A percentile compares a stretch with the other conserved stretches of the same genome.
Conservation (phyloP, 2,797 vertebrate genomes). For the Pterois miles region DNA sequence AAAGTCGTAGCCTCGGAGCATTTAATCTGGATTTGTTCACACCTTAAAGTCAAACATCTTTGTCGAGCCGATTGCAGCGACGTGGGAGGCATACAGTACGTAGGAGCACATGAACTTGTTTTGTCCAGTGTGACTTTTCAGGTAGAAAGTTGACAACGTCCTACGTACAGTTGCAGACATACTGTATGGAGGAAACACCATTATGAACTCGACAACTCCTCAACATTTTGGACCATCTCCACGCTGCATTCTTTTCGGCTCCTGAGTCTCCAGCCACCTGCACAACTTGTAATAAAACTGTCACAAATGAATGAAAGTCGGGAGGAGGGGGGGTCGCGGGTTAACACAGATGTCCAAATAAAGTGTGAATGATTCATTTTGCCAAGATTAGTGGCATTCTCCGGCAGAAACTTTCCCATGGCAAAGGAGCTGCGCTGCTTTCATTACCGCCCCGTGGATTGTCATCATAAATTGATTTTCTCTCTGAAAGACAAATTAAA, state of each 20-base stretch:
- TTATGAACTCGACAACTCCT: constrained; percentile 46
- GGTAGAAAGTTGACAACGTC: not conserved
- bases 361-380: constrained; percentile 90
- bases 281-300: constrained; percentile 89
- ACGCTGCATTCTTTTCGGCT: constrained; percentile 70
- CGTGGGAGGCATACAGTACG: not conserved
- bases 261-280: constrained; percentile 83
- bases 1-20: constrained; percentile 44
- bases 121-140: constrained; percentile 5
- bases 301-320: constrained; percentile 85
- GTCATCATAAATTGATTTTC: constrained; percentile 99
- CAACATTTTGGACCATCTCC: constrained; percentile 65
- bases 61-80: constrained; percentile 1
- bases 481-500: constrained; percentile 98
- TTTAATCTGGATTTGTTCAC: constrained; percentile 64
- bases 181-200: constrained; percentile 30
- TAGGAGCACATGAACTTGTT: not conserved
- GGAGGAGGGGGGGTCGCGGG: constrained; percentile 50
- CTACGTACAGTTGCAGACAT: constrained; percentile 6
- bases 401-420: constrained; percentile 96
- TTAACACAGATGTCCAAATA: constrained; percentile 92
- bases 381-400: constrained; percentile 91
- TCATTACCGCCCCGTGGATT: constrained; percentile 93
- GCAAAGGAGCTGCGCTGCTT: constrained; percentile 89
- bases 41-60: constrained; percentile 62